Percentiles rank a stretch among this genome's conserved stretches.
phyloP scores from a whole-genome alignment of 2,888 invertebrate genomes.

The Lithodes maja region DNA sequence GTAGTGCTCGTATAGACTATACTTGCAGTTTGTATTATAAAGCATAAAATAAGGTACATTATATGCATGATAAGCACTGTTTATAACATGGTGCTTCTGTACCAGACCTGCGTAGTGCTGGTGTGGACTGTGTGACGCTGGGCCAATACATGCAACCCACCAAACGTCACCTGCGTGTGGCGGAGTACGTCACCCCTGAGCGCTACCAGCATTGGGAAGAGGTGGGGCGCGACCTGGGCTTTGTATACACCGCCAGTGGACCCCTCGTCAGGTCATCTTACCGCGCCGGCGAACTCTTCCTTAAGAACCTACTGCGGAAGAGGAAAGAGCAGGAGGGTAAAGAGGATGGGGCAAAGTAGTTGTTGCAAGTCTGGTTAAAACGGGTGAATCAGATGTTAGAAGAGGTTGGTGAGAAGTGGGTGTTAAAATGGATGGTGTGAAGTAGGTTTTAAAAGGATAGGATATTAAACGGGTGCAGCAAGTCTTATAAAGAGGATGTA shows the following conservation, averaged over 20 bases:
- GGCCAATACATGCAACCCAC: conserved; percentile 99
- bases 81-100: too few relatives aligned
- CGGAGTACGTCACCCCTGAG: conserved; percentile 96
- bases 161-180: conserved; percentile 89
- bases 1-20: too few relatives aligned
- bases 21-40: too few relatives aligned
- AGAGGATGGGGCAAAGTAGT: background rate
- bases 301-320: conserved; percentile 77
- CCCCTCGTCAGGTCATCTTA: conserved; percentile 92
- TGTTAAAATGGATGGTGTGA: too few relatives aligned
- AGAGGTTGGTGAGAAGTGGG: too few relatives aligned
- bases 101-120: conserved; percentile 84
- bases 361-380: too few relatives aligned
- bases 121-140: conserved; percentile 96
- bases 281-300: conserved; percentile 97
- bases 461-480: too few relatives aligned
- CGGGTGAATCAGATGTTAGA: too few relatives aligned
- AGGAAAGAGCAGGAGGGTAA: conserved; percentile 42
- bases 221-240: conserved; percentile 88
- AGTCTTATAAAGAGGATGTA: too few relatives aligned
- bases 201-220: conserved; percentile 88
- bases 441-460: too few relatives aligned
- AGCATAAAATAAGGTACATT: too few relatives aligned
- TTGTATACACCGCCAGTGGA: conserved; percentile 97
- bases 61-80: too few relatives aligned